Evolutionary conservation across 2,113 vertebrate genomes (phyloP), one percentile per base, ranked within the genome.

Genomic region (Muntiacus muntjak): DNA sequence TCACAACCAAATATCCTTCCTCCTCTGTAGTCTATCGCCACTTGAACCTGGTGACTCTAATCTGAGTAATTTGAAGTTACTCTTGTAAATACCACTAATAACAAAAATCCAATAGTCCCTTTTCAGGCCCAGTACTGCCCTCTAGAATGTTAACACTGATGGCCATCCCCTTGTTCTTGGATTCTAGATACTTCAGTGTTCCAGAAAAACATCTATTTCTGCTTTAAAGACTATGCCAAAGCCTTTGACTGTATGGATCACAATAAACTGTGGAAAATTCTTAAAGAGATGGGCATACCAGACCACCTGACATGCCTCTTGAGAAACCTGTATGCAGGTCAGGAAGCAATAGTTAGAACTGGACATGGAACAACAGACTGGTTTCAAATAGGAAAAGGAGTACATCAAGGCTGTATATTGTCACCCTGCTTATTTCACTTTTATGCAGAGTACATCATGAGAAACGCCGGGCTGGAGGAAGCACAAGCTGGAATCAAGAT

Each of bases 51-150:
- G 12, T 81, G 57, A 97, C 14, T 76, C 15, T 64, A 28, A 62
- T 84, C 6, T 23, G 40, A 84, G 54, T 71, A 43, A 78, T 45
- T 84, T 93, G 36, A 96, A 83, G 50, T 79, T 60, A 60, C 23
- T 78, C 15, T 86, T 74, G 16, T 23, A 67, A 89, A 95, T 55
- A 57, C 84, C 26, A 5, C 15, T 78, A 84, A 47, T 62, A 79
- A 93, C 62, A 94, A 93, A 93, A 93, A 33, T 64, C 17, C 25
- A 78, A 1, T 45, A 30, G 7, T n/a, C 16, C 43, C 74, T 54
- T 57, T 86, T 82, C 30, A 58, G 17, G 14, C 2, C n/a, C 25
- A 25, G 6, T 57, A 33, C 62, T 71, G 23, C 62, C n/a, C 16
- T 95, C 28, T 52, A 10, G 40, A 64, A 83, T 10, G 55, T 13